Conservation (phyloP, 1,140 invertebrate genomes). For the Phymorhynchus buccinoides region DNA sequence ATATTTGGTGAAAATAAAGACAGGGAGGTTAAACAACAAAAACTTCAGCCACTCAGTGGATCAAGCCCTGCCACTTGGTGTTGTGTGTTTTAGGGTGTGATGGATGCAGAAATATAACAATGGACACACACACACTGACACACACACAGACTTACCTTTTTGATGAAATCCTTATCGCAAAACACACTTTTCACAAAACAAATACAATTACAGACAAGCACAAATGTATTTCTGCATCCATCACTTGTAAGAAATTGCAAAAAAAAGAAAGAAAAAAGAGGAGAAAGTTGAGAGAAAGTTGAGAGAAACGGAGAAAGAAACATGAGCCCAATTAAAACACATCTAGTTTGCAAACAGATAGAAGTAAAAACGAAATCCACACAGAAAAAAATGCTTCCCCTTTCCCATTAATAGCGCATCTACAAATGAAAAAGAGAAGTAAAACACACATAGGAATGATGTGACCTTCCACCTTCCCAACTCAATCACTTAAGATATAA, state of each 20-base stretch:
- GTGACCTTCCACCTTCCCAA: no score
- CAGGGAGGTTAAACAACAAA: neutral
- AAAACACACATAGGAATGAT: neutral
- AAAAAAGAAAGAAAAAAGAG: neutral
- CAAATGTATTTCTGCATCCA: neutral
- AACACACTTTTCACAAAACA: neutral
- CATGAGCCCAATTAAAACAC: neutral
- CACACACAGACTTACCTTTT: neutral
- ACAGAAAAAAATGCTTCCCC: neutral
- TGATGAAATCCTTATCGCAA: neutral
- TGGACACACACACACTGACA: neutral
- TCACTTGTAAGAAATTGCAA: neutral
- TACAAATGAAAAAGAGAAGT: neutral
- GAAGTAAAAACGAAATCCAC: neutral
- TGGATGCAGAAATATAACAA: constrained; percentile 19
- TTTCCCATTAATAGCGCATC: neutral
- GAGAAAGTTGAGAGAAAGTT: neutral
- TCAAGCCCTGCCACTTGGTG: constrained; percentile 27
- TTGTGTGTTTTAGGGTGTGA: constrained; percentile 24
- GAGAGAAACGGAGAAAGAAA: neutral
- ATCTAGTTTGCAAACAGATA: neutral
- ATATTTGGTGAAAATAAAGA: neutral
- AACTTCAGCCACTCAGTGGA: constrained; percentile 30
- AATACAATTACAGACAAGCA: neutral
- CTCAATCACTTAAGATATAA: no score